A percentile compares a stretch with the other conserved stretches of the same genome.
Evolutionary conservation across 2,113 vertebrate species (phyloP).

Genomic region (Aptenodytes forsteri): DNA sequence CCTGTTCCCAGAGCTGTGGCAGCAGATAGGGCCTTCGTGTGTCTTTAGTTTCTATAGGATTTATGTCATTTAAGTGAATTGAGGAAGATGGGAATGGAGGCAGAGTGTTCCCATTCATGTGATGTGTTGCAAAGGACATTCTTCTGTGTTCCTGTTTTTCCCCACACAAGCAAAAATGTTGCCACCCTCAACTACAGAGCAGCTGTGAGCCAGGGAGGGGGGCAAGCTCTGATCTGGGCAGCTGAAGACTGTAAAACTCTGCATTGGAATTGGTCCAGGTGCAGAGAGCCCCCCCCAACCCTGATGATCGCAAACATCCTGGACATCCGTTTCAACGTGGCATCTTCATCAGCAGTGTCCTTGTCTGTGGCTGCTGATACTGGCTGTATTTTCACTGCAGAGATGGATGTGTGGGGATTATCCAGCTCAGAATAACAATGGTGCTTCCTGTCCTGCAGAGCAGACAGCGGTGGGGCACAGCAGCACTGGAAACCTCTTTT

Average conservation of each 20-base stretch:
- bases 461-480: not conserved
- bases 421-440: not conserved
- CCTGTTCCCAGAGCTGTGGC: not conserved
- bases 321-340: not conserved
- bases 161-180: not conserved
- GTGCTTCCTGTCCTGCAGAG: not conserved
- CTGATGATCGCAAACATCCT: not conserved
- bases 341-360: not conserved
- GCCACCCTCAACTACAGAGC: not conserved
- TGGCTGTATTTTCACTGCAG: not conserved
- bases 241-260: not conserved
- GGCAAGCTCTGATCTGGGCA: not conserved
- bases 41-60: not conserved
- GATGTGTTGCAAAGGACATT: not conserved
- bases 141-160: not conserved
- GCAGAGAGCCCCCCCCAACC: not conserved
- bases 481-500: not conserved
- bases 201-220: not conserved
- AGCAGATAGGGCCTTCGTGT: not conserved
- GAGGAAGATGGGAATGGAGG: not conserved
- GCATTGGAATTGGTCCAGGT: not conserved
- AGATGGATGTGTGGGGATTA: not conserved
- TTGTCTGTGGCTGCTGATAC: not conserved
- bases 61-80: not conserved
- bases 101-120: not conserved